Percentiles rank a stretch among this genome's conserved stretches.
Evolutionary conservation across 2,797 vertebrate genomes (phyloP).

Genomic region (Octomys mimax): DNA sequence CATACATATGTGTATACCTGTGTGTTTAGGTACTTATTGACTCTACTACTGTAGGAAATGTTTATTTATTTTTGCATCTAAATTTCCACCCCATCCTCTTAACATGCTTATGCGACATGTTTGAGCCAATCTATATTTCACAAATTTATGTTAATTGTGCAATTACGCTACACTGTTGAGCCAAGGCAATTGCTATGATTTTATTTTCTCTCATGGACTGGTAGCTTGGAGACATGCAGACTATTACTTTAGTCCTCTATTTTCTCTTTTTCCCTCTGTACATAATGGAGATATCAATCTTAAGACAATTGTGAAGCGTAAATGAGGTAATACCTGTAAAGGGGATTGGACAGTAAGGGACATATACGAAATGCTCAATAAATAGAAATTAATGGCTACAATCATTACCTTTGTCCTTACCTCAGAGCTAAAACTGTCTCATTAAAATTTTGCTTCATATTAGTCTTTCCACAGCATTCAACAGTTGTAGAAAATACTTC

Average conservation of each 20-base stretch:
- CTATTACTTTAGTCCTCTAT: neutral
- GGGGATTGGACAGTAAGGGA: constrained; percentile 3
- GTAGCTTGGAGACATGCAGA: neutral
- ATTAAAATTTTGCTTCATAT: neutral
- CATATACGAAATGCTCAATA: neutral
- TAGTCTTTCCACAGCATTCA: neutral
- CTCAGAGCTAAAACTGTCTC: neutral
- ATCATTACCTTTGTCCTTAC: neutral
- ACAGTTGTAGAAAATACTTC: neutral
- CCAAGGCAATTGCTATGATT: neutral
- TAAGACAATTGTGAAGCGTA: neutral
- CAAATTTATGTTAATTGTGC: neutral
- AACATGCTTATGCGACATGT: neutral
- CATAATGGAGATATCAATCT: neutral
- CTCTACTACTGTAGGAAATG: neutral
- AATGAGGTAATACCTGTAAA: neutral
- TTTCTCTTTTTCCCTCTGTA: neutral
- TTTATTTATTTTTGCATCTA: neutral
- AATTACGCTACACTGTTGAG: neutral
- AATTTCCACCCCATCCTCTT: neutral
- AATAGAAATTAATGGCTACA: neutral
- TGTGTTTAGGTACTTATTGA: neutral
- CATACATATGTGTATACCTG: neutral
- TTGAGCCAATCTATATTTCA: neutral
- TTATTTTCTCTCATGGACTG: neutral